Conservation (phyloP, 2,888 invertebrate genomes). For the Lycaena phlaeas region DNA sequence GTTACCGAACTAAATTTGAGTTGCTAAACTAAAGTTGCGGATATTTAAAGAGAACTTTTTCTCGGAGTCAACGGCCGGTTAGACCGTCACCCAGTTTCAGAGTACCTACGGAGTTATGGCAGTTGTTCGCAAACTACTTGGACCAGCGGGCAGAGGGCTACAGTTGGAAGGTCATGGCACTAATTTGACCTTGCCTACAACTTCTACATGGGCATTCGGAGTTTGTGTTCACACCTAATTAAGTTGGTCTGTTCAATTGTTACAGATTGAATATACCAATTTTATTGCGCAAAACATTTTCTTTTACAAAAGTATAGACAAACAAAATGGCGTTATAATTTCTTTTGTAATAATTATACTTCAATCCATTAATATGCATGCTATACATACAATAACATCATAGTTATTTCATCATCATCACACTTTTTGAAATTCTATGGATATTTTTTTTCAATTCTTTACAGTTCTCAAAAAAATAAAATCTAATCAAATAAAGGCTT, state of each 20-base stretch:
- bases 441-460: too few species aligned
- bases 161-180: conserved; percentile 63
- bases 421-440: too few species aligned
- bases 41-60: conserved; percentile 73
- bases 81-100: conserved; percentile 71
- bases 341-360: too few species aligned
- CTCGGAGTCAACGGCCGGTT: conserved; percentile 70
- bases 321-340: too few species aligned
- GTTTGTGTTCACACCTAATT: conserved; percentile 29
- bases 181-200: conserved; percentile 69
- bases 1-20: conserved; percentile 72
- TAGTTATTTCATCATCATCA: too few species aligned
- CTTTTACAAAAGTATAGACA: too few species aligned
- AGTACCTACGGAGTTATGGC: conserved; percentile 70
- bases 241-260: conserved; percentile 11
- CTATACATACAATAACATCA: too few species aligned
- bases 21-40: conserved; percentile 71
- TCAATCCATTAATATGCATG: too few species aligned
- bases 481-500: too few species aligned
- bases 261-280: too few species aligned
- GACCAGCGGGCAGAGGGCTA: conserved; percentile 58
- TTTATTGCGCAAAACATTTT: too few species aligned
- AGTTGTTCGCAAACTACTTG: conserved; percentile 71
- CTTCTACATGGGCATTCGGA: conserved; percentile 33
- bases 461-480: too few species aligned